Base-by-base conservation (phyloP, 2,113 vertebrate genomes). In the Fulmarus glacialis region DNA sequence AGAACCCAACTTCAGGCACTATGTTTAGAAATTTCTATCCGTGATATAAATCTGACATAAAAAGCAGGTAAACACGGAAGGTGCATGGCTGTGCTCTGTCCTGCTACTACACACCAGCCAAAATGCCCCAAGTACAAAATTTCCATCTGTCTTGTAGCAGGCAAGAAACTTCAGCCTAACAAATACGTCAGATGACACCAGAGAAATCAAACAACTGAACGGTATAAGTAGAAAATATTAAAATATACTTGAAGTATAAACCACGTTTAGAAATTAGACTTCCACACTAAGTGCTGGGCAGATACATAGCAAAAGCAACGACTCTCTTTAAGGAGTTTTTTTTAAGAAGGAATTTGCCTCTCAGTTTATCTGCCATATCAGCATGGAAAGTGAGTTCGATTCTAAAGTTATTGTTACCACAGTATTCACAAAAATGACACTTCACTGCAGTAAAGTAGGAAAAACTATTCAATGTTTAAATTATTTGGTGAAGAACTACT, bases 171-270 rank as follows among this genome's bases (percentile, higher is more conserved):
- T 63, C 42, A 81, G 48, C 55, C 32, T 53, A n/a, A 73, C 8
- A 73, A 73, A 21, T 12, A 40, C 0, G 0, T 48, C 34, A 53
- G 48, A 48, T 50, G 59, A 47, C 7, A 12, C 16, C 34, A 77
- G 27, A 84, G 42, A 82, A 87, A 90, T 55, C 21, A 67, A 82
- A 67, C 20, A 10, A 45, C 70, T 59, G 8, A 84, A 62, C 32
- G 45, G 38, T 3, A 0, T 15, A 74, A 83, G 22, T 18, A 82
- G 7, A 78, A 84, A 67, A 58, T 36, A n/a, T 7, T 45, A 55
- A 42, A 67, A 26, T 32, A 20, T 21, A 73, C 14, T 18, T 56
- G 12, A 90, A 75, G 18, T 15, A 83, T 67, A 83, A 96, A 50
- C 8, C 42, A 48, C 6, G 11, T 30, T 90, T 24, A 74, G 50